phyloP scores from a whole-genome alignment of 2,888 invertebrate genomes.

The Teleiodes luculella region DNA sequence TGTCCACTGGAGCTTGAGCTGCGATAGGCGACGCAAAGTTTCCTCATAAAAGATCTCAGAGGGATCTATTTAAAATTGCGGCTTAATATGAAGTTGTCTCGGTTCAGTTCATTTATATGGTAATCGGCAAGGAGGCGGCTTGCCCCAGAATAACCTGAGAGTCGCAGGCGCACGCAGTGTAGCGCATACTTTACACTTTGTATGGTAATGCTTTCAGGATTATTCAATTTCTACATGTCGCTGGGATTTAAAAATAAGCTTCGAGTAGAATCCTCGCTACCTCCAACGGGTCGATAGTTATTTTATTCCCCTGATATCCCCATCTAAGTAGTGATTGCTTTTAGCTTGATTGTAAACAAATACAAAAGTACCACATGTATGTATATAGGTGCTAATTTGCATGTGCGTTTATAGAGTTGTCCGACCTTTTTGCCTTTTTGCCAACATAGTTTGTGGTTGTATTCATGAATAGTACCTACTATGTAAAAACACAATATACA shows the following conservation, averaged over 20 bases:
- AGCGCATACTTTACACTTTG: constrained; percentile 33
- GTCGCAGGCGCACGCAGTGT: constrained; percentile 26
- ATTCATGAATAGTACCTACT: too few species aligned
- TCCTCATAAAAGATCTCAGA: constrained; percentile 27
- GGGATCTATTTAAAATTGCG: constrained; percentile 43
- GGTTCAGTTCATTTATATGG: constrained; percentile 74
- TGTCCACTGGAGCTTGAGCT: constrained; percentile 41
- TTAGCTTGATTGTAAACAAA: constrained; percentile 5
- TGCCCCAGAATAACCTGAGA: constrained; percentile 53
- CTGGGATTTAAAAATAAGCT: constrained; percentile 3
- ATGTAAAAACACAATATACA: too few species aligned
- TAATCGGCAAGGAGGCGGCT: constrained; percentile 65
- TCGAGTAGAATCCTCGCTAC: too few species aligned
- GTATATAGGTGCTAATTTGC: background rate
- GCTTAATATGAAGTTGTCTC: constrained; percentile 69
- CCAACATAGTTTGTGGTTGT: background rate
- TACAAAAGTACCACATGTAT: too few species aligned
- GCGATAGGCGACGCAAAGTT: constrained; percentile 28
- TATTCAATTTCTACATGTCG: constrained; percentile 3
- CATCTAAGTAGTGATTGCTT: background rate
- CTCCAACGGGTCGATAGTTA: background rate
- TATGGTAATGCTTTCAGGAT: constrained; percentile 26
- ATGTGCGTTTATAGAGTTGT: background rate
- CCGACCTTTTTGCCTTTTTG: background rate
- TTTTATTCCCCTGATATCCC: background rate